These are phyloP conservation scores for Patiria miniata DNA, from an alignment of 35 echinoderm and acorn worm species.

Conservation along the genomic window DNA sequence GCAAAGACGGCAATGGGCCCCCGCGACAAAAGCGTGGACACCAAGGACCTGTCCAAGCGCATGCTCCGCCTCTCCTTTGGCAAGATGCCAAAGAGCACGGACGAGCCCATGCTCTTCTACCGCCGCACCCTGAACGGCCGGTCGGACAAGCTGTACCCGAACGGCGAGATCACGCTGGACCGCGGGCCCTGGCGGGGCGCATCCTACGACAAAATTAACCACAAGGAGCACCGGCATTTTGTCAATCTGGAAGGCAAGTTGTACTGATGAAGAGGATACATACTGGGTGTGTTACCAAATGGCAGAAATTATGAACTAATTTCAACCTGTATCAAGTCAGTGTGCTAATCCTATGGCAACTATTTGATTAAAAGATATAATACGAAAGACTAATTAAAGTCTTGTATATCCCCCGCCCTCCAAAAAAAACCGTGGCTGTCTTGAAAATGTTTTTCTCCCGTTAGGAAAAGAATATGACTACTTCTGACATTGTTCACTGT, in stretches of 20 bases:
- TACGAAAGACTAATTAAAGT: too few species aligned
- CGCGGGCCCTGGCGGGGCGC: constrained; percentile 88
- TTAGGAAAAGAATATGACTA: too few species aligned
- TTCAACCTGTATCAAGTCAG: too few species aligned
- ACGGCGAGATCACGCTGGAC: constrained; percentile 86
- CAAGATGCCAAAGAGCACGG: constrained; percentile 63
- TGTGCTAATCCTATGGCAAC: too few species aligned
- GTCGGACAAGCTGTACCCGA: constrained; percentile 74
- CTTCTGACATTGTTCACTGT: too few species aligned
- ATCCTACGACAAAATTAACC: constrained; percentile 88
- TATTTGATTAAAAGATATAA: too few species aligned
- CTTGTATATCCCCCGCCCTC: too few species aligned
- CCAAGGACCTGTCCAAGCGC: constrained; percentile 72
- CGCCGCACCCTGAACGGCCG: constrained; percentile 87
- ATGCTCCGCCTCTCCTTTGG: constrained; percentile 83
- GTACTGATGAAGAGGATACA: constrained; percentile 46
- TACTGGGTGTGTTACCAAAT: too few species aligned
- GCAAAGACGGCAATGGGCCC: constrained; percentile 73
- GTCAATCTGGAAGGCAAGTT: constrained; percentile 83
- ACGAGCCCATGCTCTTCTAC: constrained; percentile 65
- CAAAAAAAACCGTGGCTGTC: too few species aligned
- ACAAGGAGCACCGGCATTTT: constrained; percentile 85
- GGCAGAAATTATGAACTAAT: too few species aligned
- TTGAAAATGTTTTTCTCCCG: too few species aligned
- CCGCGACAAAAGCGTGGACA: constrained; percentile 81